Percentiles rank a stretch among this genome's conserved stretches.
phyloP scores from a whole-genome alignment of 2,888 invertebrate genomes.

The Thelaira solivaga region DNA sequence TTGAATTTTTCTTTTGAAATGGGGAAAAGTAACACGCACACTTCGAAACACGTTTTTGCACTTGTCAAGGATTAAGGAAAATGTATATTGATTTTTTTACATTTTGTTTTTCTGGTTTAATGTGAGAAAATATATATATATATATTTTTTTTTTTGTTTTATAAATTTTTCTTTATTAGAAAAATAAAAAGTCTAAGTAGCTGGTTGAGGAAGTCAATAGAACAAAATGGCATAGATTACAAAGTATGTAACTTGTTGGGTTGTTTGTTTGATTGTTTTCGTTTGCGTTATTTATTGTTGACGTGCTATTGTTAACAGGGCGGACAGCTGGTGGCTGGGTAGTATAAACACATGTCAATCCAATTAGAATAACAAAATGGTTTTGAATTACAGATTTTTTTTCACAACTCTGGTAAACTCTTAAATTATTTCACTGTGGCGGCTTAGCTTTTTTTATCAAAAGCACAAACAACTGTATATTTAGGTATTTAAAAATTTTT shows the following conservation, averaged over 20 bases:
- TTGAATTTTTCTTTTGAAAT: not conserved
- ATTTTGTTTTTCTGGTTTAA: constrained; percentile 16
- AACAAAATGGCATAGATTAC: constrained; percentile 46
- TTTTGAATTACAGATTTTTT: constrained; percentile 54
- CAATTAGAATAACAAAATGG: constrained; percentile 59
- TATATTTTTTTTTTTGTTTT: not conserved
- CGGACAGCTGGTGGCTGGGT: constrained; percentile 14
- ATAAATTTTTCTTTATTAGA: not conserved
- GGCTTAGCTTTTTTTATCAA: too few relatives aligned
- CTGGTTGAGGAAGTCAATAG: constrained; percentile 53
- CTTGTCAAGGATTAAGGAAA: constrained; percentile 37
- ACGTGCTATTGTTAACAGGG: constrained; percentile 13
- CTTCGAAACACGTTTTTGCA: constrained; percentile 28
- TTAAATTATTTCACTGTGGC: too few relatives aligned
- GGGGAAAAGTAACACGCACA: constrained; percentile 19
- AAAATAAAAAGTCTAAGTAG: constrained; percentile 30
- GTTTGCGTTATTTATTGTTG: constrained; percentile 22
- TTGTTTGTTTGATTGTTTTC: too few relatives aligned
- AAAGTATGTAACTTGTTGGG: constrained; percentile 34
- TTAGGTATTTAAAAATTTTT: too few relatives aligned
- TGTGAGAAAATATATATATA: constrained; percentile 9
- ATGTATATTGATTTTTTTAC: constrained; percentile 44
- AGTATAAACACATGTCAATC: constrained; percentile 60
- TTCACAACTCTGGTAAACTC: constrained; percentile 17
- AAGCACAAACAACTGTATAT: too few relatives aligned